Evolutionary conservation across 92 coral and sea anemone genomes (phyloP), one percentile per base, ranked within the genome.

Genomic region (Desmophyllum pertusum): DNA sequence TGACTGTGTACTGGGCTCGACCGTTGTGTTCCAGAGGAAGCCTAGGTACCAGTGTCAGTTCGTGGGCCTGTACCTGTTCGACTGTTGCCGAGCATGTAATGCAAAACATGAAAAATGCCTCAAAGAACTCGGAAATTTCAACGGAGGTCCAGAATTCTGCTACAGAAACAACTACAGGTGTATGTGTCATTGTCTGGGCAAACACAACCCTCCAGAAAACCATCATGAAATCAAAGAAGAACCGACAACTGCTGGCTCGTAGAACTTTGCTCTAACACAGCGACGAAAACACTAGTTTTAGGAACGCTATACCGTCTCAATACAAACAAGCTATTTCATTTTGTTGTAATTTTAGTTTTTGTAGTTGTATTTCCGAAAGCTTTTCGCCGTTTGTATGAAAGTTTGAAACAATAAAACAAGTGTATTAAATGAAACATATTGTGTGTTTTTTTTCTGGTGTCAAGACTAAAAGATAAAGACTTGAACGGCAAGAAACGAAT

Each of bases 41-140:
- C 64, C 64, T 0, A 3, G 19, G 45, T 75, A 79, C 63, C 25
- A 66, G 38, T 79, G 83, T 19, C 2, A 46, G 10, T 79, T 51
- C 42, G 10, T 79, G 30, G 21, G 61, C 6, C 31, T 79, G 45
- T 79, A 79, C 42, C 64, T 64, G 42, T 79, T 79, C 6, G 74
- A 79, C 21, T 79, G 83, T 38, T 79, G 83, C 43, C 74, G 83
- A 0, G 83, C 83, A 0, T 79, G 83, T 31, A 79, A 79, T 66
- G 83, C 83, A 27, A 3, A 46, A 8, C 5, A 43, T 38, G 31
- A 2, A 1, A 45, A 79, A 25, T 79, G 83, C 59, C 30, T 64
- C n/a, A 45, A 65, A 3, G 5, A 0, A 5, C 14, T 35, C 23
- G 31, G 46, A 0, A 0, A 3, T 3, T 18, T 17, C 62, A 1